Conservation (phyloP, 2,888 invertebrate genomes). For the Catonia carolina region DNA sequence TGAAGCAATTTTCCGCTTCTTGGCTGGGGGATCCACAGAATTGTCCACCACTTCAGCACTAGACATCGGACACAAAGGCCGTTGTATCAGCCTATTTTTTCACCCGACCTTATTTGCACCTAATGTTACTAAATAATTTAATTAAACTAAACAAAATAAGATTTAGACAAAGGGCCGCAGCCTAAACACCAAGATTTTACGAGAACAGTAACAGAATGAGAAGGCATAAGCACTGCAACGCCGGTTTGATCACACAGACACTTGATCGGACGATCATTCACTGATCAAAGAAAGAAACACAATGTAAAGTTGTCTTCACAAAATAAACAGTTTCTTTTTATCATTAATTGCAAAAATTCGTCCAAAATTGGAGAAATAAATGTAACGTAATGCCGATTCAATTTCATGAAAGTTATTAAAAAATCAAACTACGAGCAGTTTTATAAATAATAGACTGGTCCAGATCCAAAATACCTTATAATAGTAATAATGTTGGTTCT, state of each 20-base stretch:
- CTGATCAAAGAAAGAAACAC: too few relatives aligned
- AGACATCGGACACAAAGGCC: conserved; percentile 73
- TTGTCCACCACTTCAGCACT: conserved; percentile 86
- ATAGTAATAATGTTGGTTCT: too few relatives aligned
- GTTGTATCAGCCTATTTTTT: conserved; percentile 38
- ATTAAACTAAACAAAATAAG: background rate
- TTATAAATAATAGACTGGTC: too few relatives aligned
- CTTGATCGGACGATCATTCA: too few relatives aligned
- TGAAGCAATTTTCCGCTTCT: conserved; percentile 78
- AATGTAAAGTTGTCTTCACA: too few relatives aligned
- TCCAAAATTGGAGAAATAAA: too few relatives aligned
- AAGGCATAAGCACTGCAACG: conserved; percentile 9
- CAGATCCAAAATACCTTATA: too few relatives aligned
- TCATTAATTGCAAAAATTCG: too few relatives aligned
- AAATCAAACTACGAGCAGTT: too few relatives aligned
- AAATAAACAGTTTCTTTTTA: too few relatives aligned
- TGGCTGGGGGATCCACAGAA: conserved; percentile 88
- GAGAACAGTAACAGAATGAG: conserved; percentile 4
- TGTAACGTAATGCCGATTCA: too few relatives aligned
- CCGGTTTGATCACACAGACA: background rate
- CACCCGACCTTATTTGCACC: conserved; percentile 9
- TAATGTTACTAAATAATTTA: background rate
- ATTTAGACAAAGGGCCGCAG: conserved; percentile 10
- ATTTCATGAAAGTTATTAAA: too few relatives aligned
- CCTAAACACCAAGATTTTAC: background rate